Evolutionary conservation across 2,113 vertebrate species (phyloP).

Genomic region (Peucedramus taeniatus): DNA sequence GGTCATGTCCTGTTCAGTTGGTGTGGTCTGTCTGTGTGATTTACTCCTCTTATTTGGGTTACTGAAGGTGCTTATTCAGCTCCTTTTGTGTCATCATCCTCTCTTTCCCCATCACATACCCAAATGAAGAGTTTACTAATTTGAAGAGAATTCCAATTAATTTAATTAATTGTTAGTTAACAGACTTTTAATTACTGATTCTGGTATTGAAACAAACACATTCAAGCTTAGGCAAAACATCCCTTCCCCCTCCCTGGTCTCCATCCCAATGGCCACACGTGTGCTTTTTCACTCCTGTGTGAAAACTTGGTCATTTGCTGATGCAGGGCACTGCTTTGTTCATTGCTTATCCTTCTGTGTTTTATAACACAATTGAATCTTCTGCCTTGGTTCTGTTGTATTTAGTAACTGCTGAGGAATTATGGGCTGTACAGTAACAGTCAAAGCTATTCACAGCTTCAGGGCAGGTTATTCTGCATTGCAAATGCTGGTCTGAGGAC

Average conservation of each 20-base stretch:
- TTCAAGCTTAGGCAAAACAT: background rate
- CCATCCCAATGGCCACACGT: fast-evolving
- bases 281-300: background rate
- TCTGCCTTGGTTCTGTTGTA: background rate
- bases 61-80: background rate
- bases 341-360: background rate
- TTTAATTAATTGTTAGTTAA: background rate
- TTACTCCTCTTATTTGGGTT: background rate
- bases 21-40: background rate
- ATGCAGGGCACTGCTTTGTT: background rate
- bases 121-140: background rate
- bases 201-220: background rate
- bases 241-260: background rate
- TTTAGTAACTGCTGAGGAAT: background rate
- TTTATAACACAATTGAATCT: background rate
- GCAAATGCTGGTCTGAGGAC: background rate
- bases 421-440: background rate
- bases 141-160: background rate
- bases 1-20: background rate
- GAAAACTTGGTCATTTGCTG: background rate
- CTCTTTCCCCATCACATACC: background rate
- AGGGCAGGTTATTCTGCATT: background rate
- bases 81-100: background rate
- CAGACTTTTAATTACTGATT: background rate
- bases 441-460: background rate